Base-by-base conservation (phyloP, 2,797 vertebrate species). In the Megaceryle alcyon region DNA sequence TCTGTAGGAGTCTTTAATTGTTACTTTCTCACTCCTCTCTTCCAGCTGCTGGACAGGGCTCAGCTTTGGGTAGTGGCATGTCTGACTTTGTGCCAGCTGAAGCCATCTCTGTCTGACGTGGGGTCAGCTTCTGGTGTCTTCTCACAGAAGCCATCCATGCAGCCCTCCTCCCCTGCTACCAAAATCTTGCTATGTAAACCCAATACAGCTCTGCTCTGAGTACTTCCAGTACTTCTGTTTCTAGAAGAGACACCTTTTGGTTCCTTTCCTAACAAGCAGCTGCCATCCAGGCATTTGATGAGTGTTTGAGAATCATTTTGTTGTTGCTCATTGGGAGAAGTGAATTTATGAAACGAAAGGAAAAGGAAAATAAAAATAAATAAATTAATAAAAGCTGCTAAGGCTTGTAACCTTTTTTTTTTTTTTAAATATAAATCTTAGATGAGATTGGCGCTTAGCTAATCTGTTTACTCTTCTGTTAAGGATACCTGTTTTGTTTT, bases 161-260 rank as follows among this genome's bases (percentile, higher is more conserved):
- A 73, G 33, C 12, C 20, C 22, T 43, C 28, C 53, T 19, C 0
- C 0, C 3, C 37, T 44, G 4, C 25, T 54, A 54, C 48, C 41
- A 69, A 85, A 68, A 56, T 29, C 9, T 70, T 79, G 10, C 43
- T 2, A 0, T 26, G 2, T 63, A 31, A 82, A 48, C 21, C 35
- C 6, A 73, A 28, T 61, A 18, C 12, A 44, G 28, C 31, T 79
- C 9, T 59, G 59, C 19, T 66, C 25, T 22, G n/a, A 43, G 37
- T 87, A 46, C 10, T 56, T 88, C 9, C 28, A 39, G 7, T 61
- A 31, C 8, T 77, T 73, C 10, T 78, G 21, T 61, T 17, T 81
- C 82, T 20, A 17, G 22, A 59, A 76, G 53, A 56, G 77, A 64
- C 31, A 18, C 1, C 0, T 66, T 78, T 70, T 63, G 19, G 4